These are phyloP conservation scores for Eufriesea mexicana DNA, from an alignment of 1,140 invertebrate genomes.

Conservation along the genomic window DNA sequence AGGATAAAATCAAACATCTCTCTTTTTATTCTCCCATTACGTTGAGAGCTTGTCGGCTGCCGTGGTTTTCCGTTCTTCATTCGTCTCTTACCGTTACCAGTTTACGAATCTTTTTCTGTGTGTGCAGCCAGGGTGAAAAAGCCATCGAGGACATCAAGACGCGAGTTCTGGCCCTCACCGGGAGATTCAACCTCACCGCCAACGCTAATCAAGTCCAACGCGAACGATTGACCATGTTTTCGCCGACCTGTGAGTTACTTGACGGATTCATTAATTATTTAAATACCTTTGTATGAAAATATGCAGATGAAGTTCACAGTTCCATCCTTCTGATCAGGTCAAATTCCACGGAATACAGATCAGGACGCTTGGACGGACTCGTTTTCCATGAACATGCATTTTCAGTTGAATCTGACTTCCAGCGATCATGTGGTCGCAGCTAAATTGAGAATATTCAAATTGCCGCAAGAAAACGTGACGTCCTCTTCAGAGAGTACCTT, in stretches of 20 bases:
- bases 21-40: too few relatives aligned
- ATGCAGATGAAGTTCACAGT: not conserved
- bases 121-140: conserved; percentile 78
- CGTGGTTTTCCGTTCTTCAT: not conserved
- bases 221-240: conserved; percentile 77
- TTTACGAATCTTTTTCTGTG: conserved; percentile 54
- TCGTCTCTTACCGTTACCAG: too few relatives aligned
- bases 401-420: conserved; percentile 82
- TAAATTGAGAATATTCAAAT: conserved; percentile 83
- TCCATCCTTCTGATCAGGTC: conserved; percentile 74
- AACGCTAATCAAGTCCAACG: conserved; percentile 74
- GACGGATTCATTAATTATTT: conserved; percentile 28
- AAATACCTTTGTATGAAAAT: not conserved
- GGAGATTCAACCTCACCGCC: conserved; percentile 75
- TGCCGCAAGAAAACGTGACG: conserved; percentile 79
- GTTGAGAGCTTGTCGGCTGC: not conserved
- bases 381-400: conserved; percentile 84
- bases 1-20: not conserved
- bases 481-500: conserved; percentile 59
- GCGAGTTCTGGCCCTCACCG: conserved; percentile 76
- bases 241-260: conserved; percentile 76
- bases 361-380: conserved; percentile 82
- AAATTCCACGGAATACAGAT: conserved; percentile 83
- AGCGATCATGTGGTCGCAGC: conserved; percentile 82
- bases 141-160: conserved; percentile 79